Conservation (phyloP, 2,888 invertebrate genomes). For the Congeria kusceri region DNA sequence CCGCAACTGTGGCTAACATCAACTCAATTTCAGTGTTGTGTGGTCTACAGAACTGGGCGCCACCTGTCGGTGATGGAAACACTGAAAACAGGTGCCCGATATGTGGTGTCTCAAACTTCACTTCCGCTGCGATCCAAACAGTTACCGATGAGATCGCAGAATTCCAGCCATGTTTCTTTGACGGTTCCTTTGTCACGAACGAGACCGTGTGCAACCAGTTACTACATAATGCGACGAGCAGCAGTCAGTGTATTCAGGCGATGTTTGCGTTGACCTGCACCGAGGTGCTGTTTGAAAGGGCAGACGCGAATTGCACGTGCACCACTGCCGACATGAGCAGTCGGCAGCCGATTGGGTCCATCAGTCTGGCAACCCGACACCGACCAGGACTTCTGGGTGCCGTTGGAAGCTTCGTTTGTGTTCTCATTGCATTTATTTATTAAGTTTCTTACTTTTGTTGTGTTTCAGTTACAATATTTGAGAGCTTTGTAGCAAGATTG, state of each 20-base stretch:
- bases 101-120: slow-evolving; percentile 55
- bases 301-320: slow-evolving; percentile 32
- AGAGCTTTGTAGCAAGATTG: too few relatives aligned
- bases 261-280: slow-evolving; percentile 24
- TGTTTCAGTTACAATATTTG: too few relatives aligned
- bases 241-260: slow-evolving; percentile 26
- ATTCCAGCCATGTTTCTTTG: slow-evolving; percentile 31
- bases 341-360: too few relatives aligned
- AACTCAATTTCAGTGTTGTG: slow-evolving; percentile 41
- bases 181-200: slow-evolving; percentile 13
- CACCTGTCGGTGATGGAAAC: slow-evolving; percentile 33
- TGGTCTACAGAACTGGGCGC: slow-evolving; percentile 44
- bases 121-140: slow-evolving; percentile 15
- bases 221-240: neutral
- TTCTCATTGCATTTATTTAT: too few relatives aligned
- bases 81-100: slow-evolving; percentile 46
- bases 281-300: neutral
- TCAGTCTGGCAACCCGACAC: too few relatives aligned
- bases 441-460: too few relatives aligned
- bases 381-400: too few relatives aligned
- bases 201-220: slow-evolving; percentile 29
- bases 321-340: too few relatives aligned
- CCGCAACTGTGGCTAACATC: slow-evolving; percentile 42
- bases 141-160: neutral
- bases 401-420: too few relatives aligned